phyloP scores from a whole-genome alignment of 2,113 vertebrate species.

The Lipophrys pholis region DNA sequence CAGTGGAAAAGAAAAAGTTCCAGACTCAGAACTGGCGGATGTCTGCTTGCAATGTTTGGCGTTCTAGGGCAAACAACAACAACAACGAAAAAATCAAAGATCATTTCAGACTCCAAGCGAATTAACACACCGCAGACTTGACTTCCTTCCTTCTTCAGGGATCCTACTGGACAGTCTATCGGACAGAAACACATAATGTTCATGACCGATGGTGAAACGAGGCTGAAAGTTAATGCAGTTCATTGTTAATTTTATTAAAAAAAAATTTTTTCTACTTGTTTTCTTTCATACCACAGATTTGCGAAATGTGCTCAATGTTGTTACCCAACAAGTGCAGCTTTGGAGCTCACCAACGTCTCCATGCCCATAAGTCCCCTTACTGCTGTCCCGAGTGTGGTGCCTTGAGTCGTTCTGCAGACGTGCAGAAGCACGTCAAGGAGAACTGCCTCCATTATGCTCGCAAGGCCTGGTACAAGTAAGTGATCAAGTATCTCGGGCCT shows the following conservation, averaged over 20 bases:
- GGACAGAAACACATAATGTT: too few relatives aligned
- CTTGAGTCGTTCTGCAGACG: conserved; percentile 90
- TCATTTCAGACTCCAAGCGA: too few relatives aligned
- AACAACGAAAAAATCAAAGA: too few relatives aligned
- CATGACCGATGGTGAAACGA: too few relatives aligned
- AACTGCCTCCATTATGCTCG: conserved; percentile 97
- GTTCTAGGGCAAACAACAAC: too few relatives aligned
- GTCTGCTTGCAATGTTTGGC: too few relatives aligned
- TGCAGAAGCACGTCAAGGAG: conserved; percentile 96
- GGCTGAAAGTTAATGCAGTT: too few relatives aligned
- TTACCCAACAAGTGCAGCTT: conserved; percentile 96
- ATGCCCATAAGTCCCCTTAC: conserved; percentile 94
- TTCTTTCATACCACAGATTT: conserved; percentile 82
- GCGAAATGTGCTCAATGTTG: conserved; percentile 94
- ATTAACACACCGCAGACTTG: too few relatives aligned
- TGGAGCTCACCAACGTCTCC: conserved; percentile 92
- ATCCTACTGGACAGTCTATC: too few relatives aligned
- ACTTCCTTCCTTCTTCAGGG: too few relatives aligned
- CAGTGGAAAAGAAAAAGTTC: too few relatives aligned
- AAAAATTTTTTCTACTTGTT: background rate
- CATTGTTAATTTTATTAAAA: conserved; percentile 21
- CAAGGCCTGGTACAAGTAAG: conserved; percentile 94
- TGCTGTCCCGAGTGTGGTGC: conserved; percentile 95
- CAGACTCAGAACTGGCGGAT: too few relatives aligned
- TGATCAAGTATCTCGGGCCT: background rate